Percentiles rank a stretch among this genome's conserved stretches.
phyloP scores from a whole-genome alignment of 1,140 invertebrate genomes.

The Agrilus planipennis region DNA sequence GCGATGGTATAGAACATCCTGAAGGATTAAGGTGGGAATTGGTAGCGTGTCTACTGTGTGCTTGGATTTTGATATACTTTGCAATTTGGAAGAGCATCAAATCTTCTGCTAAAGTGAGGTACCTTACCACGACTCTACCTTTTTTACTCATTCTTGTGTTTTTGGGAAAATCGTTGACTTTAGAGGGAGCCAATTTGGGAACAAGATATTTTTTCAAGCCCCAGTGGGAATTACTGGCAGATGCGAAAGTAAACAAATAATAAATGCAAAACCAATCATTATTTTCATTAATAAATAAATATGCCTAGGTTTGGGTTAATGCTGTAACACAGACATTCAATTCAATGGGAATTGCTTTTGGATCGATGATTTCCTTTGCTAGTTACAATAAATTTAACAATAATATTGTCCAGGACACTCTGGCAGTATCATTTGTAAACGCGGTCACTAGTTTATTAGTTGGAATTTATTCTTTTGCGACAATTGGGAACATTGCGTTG shows the following conservation, averaged over 20 bases:
- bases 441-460: conserved; percentile 72
- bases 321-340: conserved; percentile 89
- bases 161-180: conserved; percentile 61
- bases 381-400: conserved; percentile 90
- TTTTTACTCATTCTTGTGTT: conserved; percentile 73
- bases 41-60: conserved; percentile 70
- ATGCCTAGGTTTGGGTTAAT: conserved; percentile 76
- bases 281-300: conserved; percentile 8
- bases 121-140: conserved; percentile 77
- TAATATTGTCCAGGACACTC: conserved; percentile 73
- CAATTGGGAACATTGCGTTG: conserved; percentile 72
- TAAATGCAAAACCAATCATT: conserved; percentile 1
- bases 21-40: conserved; percentile 75
- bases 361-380: conserved; percentile 89
- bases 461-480: conserved; percentile 79
- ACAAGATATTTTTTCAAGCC: conserved; percentile 77
- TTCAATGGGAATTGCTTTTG: conserved; percentile 82
- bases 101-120: conserved; percentile 71
- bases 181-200: conserved; percentile 70
- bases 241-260: conserved; percentile 52
- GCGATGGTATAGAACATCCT: conserved; percentile 66
- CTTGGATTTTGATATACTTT: conserved; percentile 86
- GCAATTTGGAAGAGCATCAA: conserved; percentile 87
- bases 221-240: conserved; percentile 70
- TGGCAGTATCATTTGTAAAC: conserved; percentile 72